Evolutionary conservation across 2,113 vertebrate species (phyloP).

Genomic region (Rynchops niger): DNA sequence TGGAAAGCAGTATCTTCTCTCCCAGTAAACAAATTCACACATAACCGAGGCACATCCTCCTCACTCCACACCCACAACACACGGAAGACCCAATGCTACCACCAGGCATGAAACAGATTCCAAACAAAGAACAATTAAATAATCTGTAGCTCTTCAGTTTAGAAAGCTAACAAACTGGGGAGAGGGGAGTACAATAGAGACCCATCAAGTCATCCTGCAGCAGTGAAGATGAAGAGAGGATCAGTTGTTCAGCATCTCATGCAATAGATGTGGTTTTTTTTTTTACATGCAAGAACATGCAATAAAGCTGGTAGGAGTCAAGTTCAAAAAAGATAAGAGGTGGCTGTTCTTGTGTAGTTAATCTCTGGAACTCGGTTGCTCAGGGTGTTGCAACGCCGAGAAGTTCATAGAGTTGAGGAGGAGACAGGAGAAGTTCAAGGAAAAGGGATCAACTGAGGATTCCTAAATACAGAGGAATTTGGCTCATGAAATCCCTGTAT

Average conservation of each 20-base stretch:
- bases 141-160: neutral
- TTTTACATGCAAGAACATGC: too few species aligned
- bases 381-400: neutral
- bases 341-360: neutral
- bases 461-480: neutral
- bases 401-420: neutral
- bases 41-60: neutral
- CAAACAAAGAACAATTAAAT: neutral
- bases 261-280: too few species aligned
- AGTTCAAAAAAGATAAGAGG: neutral
- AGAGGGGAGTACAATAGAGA: neutral
- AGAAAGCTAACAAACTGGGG: neutral
- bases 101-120: neutral
- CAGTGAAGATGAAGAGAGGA: neutral
- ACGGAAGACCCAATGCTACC: neutral
- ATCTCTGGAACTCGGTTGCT: neutral
- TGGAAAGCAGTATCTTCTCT: neutral
- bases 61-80: neutral
- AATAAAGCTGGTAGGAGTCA: neutral
- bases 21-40: neutral
- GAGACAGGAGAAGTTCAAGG: neutral
- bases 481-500: neutral
- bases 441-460: neutral
- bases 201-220: neutral
- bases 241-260: neutral